Evolutionary conservation across 2,113 vertebrate species (phyloP), one percentile per base, ranked within the genome.

Genomic region (Mohoua ochrocephala): DNA sequence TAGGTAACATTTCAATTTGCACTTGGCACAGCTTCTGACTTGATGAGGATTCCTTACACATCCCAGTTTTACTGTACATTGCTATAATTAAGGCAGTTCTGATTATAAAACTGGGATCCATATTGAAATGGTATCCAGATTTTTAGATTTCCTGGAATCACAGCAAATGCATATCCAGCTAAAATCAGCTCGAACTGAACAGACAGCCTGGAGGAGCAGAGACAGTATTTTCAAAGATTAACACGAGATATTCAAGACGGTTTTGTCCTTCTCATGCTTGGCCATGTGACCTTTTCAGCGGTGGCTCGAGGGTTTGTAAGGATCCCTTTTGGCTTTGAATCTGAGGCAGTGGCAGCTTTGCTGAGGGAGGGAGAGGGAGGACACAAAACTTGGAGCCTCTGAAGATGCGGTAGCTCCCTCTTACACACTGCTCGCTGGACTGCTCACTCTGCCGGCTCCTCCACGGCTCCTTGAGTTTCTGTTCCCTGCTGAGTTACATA

Each of bases 361-460:
- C 76, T 67, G 31, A 30, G 53, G n/a, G n/a, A n/a, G 73, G 45
- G 35, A 93, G 85, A 85, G 69, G 84, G 67, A 77, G 67, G 59
- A 84, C n/a, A 21, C 18, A 2, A 2, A 45, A 33, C 31, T 50
- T 28, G 39, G 85, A 78, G 39, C 33, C 24, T 91, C 54, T 90
- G 85, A 77, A 90, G 85, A 50, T 60, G 35, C 64, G 78, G 76
- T 35, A 64, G 24, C 69, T 91, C 54, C 11, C 47, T 63, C 42
- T 77, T 54, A 45, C 16, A 15, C 76, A n/a, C 31, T 93, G 91
- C 75, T 82, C 84, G 41, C 87, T 95, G 93, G 67, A 75, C 91
- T 96, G 78, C 82, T 96, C 78, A 60, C 60, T 93, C 85, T 59
- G 80, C 80, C 90, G 84, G 67, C 71, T 96, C 59, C 85, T 96